A percentile compares a stretch with the other conserved stretches of the same genome.
Conservation (phyloP, 2,113 vertebrate species). For the Calidris pygmaea region DNA sequence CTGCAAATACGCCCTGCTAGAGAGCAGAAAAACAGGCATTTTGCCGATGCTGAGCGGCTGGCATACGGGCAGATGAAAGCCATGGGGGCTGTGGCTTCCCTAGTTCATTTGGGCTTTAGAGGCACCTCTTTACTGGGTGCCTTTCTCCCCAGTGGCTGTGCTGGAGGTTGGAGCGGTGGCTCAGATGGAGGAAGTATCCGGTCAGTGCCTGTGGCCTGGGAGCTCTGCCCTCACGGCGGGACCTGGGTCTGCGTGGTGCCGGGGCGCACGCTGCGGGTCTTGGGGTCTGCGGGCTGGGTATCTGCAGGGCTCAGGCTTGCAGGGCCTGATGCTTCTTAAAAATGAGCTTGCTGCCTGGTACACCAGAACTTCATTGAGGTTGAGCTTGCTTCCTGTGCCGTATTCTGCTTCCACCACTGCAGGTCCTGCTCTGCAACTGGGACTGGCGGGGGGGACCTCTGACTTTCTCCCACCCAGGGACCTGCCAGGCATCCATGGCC, state of each 20-base stretch:
- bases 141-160: background rate
- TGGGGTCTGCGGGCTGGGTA: background rate
- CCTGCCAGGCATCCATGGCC: background rate
- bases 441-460: background rate
- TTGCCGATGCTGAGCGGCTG: background rate
- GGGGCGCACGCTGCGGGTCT: background rate
- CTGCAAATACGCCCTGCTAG: background rate
- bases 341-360: background rate
- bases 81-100: background rate
- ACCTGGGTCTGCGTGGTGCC: background rate
- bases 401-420: fast-evolving
- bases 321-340: background rate
- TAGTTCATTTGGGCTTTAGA: background rate
- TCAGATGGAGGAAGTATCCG: background rate
- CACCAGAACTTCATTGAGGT: fast-evolving
- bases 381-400: background rate
- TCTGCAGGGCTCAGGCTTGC: background rate
- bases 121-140: background rate
- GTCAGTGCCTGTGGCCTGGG: background rate
- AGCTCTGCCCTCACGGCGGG: background rate
- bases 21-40: background rate
- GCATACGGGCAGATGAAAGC: background rate
- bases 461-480: background rate
- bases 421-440: background rate
- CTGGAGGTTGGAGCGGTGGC: background rate